phyloP scores from a whole-genome alignment of 1,140 invertebrate genomes.

The Camponotus floridanus region DNA sequence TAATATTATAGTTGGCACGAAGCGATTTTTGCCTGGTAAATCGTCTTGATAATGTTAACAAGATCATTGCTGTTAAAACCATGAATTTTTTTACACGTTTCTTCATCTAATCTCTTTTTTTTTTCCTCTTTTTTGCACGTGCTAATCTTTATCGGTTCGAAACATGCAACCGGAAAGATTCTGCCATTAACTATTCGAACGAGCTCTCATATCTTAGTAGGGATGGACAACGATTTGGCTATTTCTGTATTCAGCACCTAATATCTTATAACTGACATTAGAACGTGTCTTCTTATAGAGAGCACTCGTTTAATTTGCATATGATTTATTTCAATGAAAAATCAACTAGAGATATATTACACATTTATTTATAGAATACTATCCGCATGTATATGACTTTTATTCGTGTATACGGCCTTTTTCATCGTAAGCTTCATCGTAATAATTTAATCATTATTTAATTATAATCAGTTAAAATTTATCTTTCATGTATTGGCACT shows the following conservation, averaged over 20 bases:
- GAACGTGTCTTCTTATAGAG: conserved; percentile 21
- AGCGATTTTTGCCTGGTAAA: not conserved
- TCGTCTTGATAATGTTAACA: conserved; percentile 41
- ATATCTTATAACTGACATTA: conserved; percentile 38
- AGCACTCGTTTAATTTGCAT: conserved; percentile 22
- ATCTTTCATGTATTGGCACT: not conserved
- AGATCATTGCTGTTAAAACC: conserved; percentile 13
- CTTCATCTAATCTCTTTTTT: not conserved
- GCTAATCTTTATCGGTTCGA: conserved; percentile 51
- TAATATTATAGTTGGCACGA: not conserved
- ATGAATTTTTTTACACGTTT: conserved; percentile 26
- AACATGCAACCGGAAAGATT: conserved; percentile 65
- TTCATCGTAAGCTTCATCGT: not conserved
- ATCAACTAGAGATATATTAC: conserved; percentile 2
- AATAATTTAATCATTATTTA: too few relatives aligned
- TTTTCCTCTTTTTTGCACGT: not conserved
- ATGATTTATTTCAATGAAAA: conserved; percentile 29
- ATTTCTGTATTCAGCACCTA: conserved; percentile 36
- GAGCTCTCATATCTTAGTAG: conserved; percentile 43
- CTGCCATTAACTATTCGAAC: conserved; percentile 48
- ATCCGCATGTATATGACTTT: not conserved
- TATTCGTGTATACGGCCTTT: not conserved
- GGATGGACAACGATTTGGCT: conserved; percentile 45
- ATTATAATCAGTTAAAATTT: conserved; percentile 7
- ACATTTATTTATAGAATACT: conserved; percentile 8